Percentiles rank a stretch among this genome's conserved stretches.
These are phyloP conservation scores for Drosophila testacea DNA, from an alignment of 2,888 invertebrate genomes.

Conservation along the genomic window DNA sequence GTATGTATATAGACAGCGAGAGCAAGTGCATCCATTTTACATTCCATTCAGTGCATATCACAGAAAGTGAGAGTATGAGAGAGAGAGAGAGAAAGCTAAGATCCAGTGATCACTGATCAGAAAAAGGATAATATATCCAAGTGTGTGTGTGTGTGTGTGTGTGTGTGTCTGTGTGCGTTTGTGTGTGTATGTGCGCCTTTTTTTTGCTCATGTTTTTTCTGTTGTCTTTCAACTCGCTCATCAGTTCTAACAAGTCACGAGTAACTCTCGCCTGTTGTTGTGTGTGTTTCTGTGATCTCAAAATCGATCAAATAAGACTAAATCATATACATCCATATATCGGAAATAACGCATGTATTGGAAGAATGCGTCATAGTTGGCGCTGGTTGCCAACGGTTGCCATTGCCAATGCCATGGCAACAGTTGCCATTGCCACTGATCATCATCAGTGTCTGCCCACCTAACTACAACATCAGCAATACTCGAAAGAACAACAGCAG, in stretches of 20 bases:
- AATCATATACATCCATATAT: background rate
- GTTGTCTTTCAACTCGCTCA: conserved; percentile 15
- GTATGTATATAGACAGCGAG: background rate
- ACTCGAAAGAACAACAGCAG: conserved; percentile 3
- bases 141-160: conserved; percentile 10
- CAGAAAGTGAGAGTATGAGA: background rate
- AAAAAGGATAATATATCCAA: conserved; percentile 12
- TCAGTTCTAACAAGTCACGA: conserved; percentile 22
- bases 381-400: conserved; percentile 37
- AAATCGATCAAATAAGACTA: background rate
- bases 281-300: background rate
- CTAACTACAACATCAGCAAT: conserved; percentile 29
- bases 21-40: conserved; percentile 14
- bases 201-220: conserved; percentile 13
- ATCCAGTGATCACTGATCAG: background rate
- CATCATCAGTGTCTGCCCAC: conserved; percentile 50
- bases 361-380: conserved; percentile 43
- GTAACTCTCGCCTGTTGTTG: conserved; percentile 19
- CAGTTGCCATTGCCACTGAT: conserved; percentile 34
- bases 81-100: conserved; percentile 2
- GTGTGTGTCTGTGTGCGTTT: background rate
- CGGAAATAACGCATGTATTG: conserved; percentile 6
- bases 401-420: conserved; percentile 41
- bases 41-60: conserved; percentile 16
- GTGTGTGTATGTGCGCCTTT: conserved; percentile 5